Evolutionary conservation across 2,797 vertebrate genomes (phyloP).

Genomic region (Schizopygopsis pylzovi): DNA sequence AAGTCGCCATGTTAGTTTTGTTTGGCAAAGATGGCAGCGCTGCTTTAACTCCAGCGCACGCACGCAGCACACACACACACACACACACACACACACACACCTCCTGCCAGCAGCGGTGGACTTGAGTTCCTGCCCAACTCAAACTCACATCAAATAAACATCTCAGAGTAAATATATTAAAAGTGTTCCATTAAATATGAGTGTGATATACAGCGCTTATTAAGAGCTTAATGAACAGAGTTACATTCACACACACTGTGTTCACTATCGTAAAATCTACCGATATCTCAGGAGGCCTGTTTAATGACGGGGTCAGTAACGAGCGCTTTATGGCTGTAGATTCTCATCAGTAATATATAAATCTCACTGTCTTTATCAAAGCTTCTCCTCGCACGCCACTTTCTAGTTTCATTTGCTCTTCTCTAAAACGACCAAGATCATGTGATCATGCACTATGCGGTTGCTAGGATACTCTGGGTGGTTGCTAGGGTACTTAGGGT

Average conservation of each 20-base stretch:
- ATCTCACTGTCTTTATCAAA: too few relatives aligned
- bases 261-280: constrained; percentile 38
- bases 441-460: too few relatives aligned
- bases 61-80: constrained; percentile 40
- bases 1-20: constrained; percentile 71
- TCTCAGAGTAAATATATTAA: constrained; percentile 61
- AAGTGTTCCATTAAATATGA: constrained; percentile 60
- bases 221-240: constrained; percentile 49
- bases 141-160: constrained; percentile 59
- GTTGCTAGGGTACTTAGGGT: too few relatives aligned
- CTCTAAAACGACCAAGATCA: too few relatives aligned
- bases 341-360: too few relatives aligned
- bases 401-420: too few relatives aligned
- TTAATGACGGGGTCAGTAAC: constrained; percentile 13
- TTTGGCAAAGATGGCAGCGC: constrained; percentile 74
- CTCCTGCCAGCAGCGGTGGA: constrained; percentile 45
- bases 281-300: constrained; percentile 11
- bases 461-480: too few relatives aligned
- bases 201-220: constrained; percentile 54
- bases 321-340: neutral
- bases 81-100: neutral
- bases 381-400: too few relatives aligned
- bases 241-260: constrained; percentile 12
- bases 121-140: constrained; percentile 51
- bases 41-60: constrained; percentile 65